phyloP scores from a whole-genome alignment of 2,888 invertebrate genomes.

The Octodonta nipae region DNA sequence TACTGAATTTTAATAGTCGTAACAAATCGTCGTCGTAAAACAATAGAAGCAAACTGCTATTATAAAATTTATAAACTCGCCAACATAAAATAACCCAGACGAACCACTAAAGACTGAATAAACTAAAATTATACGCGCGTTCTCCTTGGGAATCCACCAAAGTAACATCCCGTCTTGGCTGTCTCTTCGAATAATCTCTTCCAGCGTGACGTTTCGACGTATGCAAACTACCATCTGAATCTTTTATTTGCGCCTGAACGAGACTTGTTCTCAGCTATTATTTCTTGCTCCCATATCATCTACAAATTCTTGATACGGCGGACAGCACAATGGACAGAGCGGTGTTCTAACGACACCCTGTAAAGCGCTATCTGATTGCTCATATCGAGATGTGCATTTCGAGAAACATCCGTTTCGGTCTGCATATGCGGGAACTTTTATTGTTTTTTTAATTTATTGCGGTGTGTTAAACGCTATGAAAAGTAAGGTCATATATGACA shows the following conservation, averaged over 20 bases:
- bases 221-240: conserved; percentile 25
- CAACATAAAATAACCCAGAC: no score
- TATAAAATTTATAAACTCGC: no score
- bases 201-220: conserved; percentile 3
- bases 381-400: conserved; percentile 30
- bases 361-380: conserved; percentile 32
- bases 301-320: conserved; percentile 31
- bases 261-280: conserved; percentile 29
- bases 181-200: background rate
- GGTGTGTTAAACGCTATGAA: no score
- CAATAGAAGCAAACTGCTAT: no score
- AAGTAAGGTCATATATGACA: no score
- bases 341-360: conserved; percentile 35
- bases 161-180: background rate
- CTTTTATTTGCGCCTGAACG: conserved; percentile 26
- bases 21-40: no score
- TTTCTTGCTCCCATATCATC: conserved; percentile 32
- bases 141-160: no score
- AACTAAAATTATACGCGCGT: no score
- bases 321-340: conserved; percentile 35
- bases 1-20: no score
- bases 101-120: no score
- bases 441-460: conserved; percentile 10
- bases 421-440: conserved; percentile 11
- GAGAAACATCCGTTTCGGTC: conserved; percentile 23